Evolutionary conservation across 2,888 invertebrate genomes (phyloP), one percentile per base, ranked within the genome.

Genomic region (Oxyscelio sp.): DNA sequence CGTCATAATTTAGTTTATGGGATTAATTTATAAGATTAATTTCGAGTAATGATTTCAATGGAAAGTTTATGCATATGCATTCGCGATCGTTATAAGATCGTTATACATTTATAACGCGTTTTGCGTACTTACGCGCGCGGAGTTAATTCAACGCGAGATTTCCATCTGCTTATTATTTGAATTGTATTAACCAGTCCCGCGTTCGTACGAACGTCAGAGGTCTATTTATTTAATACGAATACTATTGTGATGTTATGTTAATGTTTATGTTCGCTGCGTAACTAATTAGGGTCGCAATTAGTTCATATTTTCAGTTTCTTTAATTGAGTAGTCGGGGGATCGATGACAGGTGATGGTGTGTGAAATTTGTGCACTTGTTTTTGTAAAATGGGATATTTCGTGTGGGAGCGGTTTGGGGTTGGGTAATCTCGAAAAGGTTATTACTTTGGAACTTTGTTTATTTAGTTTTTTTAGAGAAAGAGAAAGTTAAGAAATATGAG

Each of bases 51-150:
- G 68, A 82, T 54, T 45, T 11, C 75, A 70, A 56, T 75, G 58
- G 82, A 82, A 82, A 82, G 82, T 82, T 68, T 17, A 82, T 82
- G 73, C 81, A 82, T 82, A 82, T 82, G 75, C 71, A 82, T 75
- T 50, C 38, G 38, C 80, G 65, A 54, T 80, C 71, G 74, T 81
- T 66, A 81, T 74, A 81, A 74, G 65, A 82, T 71, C 58, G 75
- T 75, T 75, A 75, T 70, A 74, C 63, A 54, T 40, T 74, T 70
- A 70, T 24, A 65, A 27, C 58, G 56, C 58, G 45, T 43, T 54
- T 54, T 54, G 24, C 27, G 54, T 54, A 24, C 11, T 1, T 50
- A 24, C 17, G 31, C n/a, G 21, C 38, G 27, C 73, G 43, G 48
- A 54, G 4, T 61, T 81, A 74, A 73, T 59, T 73, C 80, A 54